These are phyloP conservation scores for Ptilorrhoa leucosticta DNA, from an alignment of 2,113 vertebrate genomes.

Conservation along the genomic window DNA sequence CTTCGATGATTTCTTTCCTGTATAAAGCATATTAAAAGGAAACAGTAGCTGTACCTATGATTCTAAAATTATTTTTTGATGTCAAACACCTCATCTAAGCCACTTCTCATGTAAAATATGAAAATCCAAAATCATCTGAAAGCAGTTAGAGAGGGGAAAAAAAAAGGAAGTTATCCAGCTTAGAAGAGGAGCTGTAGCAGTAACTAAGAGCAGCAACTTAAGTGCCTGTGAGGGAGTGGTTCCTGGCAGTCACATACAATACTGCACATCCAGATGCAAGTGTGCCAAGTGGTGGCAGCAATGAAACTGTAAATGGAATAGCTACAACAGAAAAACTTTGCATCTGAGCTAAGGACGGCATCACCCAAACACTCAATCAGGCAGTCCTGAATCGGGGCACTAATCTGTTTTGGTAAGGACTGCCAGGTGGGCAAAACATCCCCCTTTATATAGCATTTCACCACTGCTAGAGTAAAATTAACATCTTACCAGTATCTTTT, in stretches of 20 bases:
- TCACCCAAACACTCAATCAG: neutral
- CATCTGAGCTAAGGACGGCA: rapidly evolving
- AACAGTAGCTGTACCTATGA: neutral
- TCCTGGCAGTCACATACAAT: neutral
- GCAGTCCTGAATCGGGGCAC: neutral
- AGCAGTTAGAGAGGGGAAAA: neutral
- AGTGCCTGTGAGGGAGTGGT: neutral
- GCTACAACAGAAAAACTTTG: neutral
- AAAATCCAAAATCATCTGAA: neutral
- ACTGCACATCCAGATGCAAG: neutral
- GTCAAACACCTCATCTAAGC: neutral
- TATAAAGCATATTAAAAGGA: neutral
- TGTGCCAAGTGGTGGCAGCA: neutral
- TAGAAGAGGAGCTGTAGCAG: neutral
- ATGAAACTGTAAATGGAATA: neutral
- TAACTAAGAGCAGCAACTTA: neutral
- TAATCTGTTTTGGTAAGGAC: neutral
- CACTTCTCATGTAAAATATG: neutral
- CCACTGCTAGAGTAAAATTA: neutral
- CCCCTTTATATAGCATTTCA: neutral
- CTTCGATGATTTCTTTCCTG: neutral
- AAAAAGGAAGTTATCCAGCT: neutral
- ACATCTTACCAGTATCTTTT: neutral
- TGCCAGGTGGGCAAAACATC: neutral
- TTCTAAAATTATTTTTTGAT: neutral